These are phyloP conservation scores for Steinernema feltiae DNA, from an alignment of 1,140 invertebrate species.

Conservation along the genomic window DNA sequence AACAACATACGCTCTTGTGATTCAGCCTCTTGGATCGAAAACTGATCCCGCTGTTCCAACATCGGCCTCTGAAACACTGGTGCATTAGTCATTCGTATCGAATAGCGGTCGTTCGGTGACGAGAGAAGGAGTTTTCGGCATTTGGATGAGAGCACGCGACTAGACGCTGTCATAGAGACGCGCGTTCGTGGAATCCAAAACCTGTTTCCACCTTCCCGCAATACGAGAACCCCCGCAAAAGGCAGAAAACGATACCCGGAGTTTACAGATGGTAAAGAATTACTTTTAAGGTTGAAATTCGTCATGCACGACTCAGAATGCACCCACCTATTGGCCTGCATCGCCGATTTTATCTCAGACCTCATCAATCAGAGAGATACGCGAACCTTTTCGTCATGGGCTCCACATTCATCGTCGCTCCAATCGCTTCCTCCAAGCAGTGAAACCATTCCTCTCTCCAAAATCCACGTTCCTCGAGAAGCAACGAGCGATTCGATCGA, in stretches of 20 bases:
- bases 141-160: not conserved
- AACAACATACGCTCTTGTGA: too few relatives aligned
- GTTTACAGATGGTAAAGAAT: too few relatives aligned
- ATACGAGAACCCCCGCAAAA: not conserved
- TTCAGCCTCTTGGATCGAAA: not conserved
- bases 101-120: not conserved
- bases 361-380: not conserved
- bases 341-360: too few relatives aligned
- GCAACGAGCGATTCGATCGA: not conserved
- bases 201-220: not conserved
- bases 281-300: too few relatives aligned
- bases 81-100: not conserved
- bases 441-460: not conserved
- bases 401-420: not conserved
- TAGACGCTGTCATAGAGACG: slow-evolving; percentile 2
- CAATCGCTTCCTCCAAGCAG: not conserved
- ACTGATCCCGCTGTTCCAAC: not conserved
- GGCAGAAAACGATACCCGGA: not conserved
- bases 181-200: not conserved
- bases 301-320: too few relatives aligned
- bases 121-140: not conserved
- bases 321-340: too few relatives aligned
- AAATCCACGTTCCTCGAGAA: not conserved
- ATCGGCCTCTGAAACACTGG: not conserved
- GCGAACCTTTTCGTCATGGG: not conserved